Evolutionary conservation across 2,113 vertebrate species (phyloP), one percentile per base, ranked within the genome.

Genomic region (Cryptomyrus ogoouensis): DNA sequence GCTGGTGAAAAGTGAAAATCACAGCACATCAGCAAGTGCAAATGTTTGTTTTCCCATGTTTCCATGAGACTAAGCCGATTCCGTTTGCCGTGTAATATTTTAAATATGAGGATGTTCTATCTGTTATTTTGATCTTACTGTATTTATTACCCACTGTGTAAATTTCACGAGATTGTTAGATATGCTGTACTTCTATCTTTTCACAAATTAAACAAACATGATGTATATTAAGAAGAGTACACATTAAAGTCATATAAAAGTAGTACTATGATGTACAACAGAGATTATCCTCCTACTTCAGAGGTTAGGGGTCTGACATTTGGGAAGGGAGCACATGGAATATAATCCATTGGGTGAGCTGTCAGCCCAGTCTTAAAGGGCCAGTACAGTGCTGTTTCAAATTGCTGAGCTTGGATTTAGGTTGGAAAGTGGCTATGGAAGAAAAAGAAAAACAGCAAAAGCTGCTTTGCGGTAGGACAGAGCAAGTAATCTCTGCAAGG

Each of bases 11-110:
- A 39, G 15, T 58, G 86, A 52, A 56, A 56, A 87, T 50, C 15
- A 58, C 87, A 62, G 56, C 21, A 88, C 53, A 39, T 49, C 83
- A 87, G 6, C 31, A 39, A 87, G 49, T 87, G 86, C 17, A 56
- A 21, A n/a, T 46, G 39, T 62, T 53, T 88, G 87, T n/a, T 88
- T 88, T 62, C 56, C 87, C 35, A 44, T 62, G 53, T 52, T 87
- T 87, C 46, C 35, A 88, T n/a, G 87, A 88, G 35, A 88, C 53
- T 39, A 46, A 56, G 35, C 86, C 5, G 21, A 88, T 39, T 66
- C 58, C 35, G 66, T 88, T 17, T 24, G 35, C 87, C 27, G 53
- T 24, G 56, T 66, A n/a, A 66, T 66, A 62, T 88, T 35, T 88
- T 50, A 42, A 88, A 19, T 42, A 24, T 58, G 53, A 46, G 87